Evolutionary conservation across 2,797 vertebrate genomes (phyloP).

Genomic region (Bothrops alternatus): DNA sequence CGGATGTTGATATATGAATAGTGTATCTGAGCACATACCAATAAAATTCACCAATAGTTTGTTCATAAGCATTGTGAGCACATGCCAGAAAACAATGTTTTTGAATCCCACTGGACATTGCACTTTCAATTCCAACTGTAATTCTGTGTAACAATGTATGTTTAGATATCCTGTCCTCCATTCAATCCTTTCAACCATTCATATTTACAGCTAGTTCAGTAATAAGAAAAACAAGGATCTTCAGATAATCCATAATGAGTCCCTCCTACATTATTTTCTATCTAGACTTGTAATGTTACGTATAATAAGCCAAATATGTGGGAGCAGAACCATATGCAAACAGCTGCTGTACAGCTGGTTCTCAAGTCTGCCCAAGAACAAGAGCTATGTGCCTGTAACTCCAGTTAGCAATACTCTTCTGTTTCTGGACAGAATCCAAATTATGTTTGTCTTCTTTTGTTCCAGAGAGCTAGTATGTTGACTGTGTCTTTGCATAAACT

Average conservation of each 20-base stretch:
- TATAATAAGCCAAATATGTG: background rate
- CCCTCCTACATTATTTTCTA: background rate
- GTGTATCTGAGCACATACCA: background rate
- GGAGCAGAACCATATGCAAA: background rate
- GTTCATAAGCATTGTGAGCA: background rate
- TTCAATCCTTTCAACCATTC: background rate
- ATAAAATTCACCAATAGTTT: background rate
- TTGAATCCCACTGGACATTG: background rate
- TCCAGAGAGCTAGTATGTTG: background rate
- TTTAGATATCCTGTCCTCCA: background rate
- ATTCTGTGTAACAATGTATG: background rate
- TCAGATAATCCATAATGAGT: background rate
- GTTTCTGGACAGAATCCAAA: background rate
- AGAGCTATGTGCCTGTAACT: background rate
- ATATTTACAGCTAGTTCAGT: background rate
- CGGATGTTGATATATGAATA: background rate
- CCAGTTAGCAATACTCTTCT: background rate
- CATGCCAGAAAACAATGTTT: background rate
- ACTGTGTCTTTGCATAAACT: background rate
- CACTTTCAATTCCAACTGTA: background rate
- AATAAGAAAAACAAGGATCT: background rate
- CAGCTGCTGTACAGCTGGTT: background rate
- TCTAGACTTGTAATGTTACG: background rate
- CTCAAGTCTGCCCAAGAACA: background rate
- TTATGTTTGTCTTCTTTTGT: background rate